Base-by-base conservation (phyloP, 1,140 invertebrate genomes). In the Drosophila triauraria region DNA sequence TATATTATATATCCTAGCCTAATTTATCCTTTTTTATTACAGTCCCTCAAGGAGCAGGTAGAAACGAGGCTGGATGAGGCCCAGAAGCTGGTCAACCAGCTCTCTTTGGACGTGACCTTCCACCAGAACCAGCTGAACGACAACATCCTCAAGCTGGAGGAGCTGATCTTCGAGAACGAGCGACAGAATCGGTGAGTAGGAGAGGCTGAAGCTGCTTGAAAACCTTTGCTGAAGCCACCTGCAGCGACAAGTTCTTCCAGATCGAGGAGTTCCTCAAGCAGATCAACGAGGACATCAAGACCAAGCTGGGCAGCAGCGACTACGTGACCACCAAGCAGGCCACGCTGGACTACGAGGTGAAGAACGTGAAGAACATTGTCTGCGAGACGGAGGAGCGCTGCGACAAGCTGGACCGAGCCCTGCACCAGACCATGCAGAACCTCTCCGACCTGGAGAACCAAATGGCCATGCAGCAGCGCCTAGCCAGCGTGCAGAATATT, bases 371-470 rank as follows among this genome's bases (percentile, higher is more conserved):
- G 53, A 87, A 92, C 47, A 91, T 93, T 35, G 81, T 93, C 10
- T 92, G 85, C 43, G 92, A 93, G 58, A 91, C 86, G 2, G 92
- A 93, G 50, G 93, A 93, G 30, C 85, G 91, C 4, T 92, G 90
- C 69, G 92, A 93, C 23, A 93, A 91, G 38, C 61, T 93, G 17
- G 91, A 93, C 17, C 70, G 75, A 12, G 54, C 81, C 1, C 57
- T 90, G 2, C 84, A 92, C 47, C 75, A 86, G 23, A 91, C 91
- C 6, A 78, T 91, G 80, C 91, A 93, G 60, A 78, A 61, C 30
- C 61, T 93, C 10, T 51, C 78, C 15, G 92, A 93, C 30, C 67
- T 93, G 40, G 87, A 93, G 60, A 84, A 80, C 32, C 91, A 93
- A 56, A 64, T 93, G 60, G 75, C 86, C n/a, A 86, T 81, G 65